phyloP scores from a whole-genome alignment of 2,113 vertebrate genomes.

The Cynocephalus volans region DNA sequence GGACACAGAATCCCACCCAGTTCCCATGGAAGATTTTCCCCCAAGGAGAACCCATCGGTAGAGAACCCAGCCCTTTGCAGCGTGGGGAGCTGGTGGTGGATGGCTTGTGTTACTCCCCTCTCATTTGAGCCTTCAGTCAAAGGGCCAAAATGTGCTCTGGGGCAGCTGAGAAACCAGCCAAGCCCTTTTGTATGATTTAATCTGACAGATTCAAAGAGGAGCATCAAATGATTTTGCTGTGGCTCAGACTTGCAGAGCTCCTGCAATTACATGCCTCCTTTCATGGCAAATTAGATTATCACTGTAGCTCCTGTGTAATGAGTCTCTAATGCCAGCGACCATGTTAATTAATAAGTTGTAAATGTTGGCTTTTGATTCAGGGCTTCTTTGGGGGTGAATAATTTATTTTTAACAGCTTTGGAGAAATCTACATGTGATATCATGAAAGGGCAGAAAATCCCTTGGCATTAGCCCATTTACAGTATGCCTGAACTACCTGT shows the following conservation, averaged over 20 bases:
- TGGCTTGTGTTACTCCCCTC: background rate
- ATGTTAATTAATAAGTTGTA: conserved; percentile 62
- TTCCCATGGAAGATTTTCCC: background rate
- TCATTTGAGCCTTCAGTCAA: background rate
- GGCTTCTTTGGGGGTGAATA: conserved; percentile 26
- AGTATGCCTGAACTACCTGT: background rate
- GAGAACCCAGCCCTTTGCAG: background rate
- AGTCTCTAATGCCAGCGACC: background rate
- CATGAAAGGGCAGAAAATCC: conserved; percentile 21
- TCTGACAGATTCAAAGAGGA: conserved; percentile 23
- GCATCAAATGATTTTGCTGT: rapidly evolving
- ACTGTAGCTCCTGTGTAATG: background rate
- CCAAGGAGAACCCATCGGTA: background rate
- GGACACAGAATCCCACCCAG: background rate
- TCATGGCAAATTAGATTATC: conserved; percentile 35
- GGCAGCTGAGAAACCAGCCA: background rate
- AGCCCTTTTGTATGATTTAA: background rate
- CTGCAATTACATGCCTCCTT: background rate
- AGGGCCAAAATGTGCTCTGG: background rate
- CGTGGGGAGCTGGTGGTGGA: background rate
- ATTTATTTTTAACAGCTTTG: conserved; percentile 58
- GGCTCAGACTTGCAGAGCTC: background rate
- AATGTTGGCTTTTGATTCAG: conserved; percentile 53
- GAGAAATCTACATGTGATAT: background rate
- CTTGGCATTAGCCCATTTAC: background rate